phyloP scores from a whole-genome alignment of 2,888 invertebrate genomes.

The Mantis religiosa region DNA sequence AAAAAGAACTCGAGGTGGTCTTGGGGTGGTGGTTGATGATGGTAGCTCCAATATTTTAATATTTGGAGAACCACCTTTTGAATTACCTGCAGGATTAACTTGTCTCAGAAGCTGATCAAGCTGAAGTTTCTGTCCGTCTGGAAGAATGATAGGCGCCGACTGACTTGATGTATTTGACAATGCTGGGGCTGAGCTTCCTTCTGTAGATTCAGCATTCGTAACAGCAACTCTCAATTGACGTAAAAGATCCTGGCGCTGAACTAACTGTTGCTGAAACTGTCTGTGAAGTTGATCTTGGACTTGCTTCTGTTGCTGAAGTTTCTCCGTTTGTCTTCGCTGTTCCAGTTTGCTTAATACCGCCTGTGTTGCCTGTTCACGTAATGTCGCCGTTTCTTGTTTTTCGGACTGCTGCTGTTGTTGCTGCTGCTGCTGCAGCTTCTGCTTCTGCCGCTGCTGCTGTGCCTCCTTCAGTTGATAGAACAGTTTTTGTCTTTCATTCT shows the following conservation, averaged over 20 bases:
- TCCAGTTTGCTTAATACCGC: background rate
- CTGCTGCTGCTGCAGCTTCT: background rate
- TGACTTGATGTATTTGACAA: background rate
- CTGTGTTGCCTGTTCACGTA: background rate
- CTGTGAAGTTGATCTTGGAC: slow-evolving; percentile 65
- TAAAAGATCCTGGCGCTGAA: slow-evolving; percentile 64
- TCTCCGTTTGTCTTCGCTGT: background rate
- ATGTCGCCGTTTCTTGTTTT: background rate
- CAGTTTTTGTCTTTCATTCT: slow-evolving; percentile 20
- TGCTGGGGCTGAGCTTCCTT: background rate
- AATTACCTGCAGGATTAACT: background rate
- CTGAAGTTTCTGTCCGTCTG: slow-evolving; percentile 73
- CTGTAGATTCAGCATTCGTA: slow-evolving; percentile 54
- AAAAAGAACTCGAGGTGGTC: slow-evolving; percentile 63
- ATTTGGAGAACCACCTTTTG: slow-evolving; percentile 20
- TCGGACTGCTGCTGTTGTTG: slow-evolving; percentile 2
- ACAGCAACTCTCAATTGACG: slow-evolving; percentile 71
- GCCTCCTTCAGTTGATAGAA: slow-evolving; percentile 19
- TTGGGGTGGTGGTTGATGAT: slow-evolving; percentile 51
- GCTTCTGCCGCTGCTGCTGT: background rate
- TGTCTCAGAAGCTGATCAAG: slow-evolving; percentile 46
- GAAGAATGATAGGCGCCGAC: slow-evolving; percentile 50
- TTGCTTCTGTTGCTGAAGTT: slow-evolving; percentile 54
- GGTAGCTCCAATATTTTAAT: slow-evolving; percentile 46
- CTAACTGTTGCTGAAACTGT: slow-evolving; percentile 31